Evolutionary conservation across 2,797 vertebrate genomes (phyloP).

Genomic region (Takifugu ocellatus): DNA sequence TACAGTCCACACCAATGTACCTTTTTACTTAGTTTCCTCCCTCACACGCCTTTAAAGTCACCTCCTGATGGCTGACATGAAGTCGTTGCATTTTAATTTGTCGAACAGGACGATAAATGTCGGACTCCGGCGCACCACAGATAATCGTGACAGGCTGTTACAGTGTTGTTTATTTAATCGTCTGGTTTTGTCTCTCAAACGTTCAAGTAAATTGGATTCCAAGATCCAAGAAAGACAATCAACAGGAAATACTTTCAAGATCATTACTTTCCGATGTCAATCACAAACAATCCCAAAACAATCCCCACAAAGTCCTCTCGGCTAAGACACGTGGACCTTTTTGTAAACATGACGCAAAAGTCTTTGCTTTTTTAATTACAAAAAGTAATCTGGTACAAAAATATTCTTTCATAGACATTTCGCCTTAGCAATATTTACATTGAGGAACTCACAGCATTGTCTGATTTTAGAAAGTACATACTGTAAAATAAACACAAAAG

Average conservation of each 20-base stretch:
- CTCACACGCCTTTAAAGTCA: too few relatives aligned
- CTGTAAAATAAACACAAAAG: conserved; percentile 59
- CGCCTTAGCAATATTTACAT: conserved; percentile 66
- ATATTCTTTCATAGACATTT: conserved; percentile 70
- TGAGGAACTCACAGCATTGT: conserved; percentile 67
- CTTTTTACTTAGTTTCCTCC: too few relatives aligned
- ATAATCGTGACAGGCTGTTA: conserved; percentile 28
- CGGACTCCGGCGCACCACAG: background rate
- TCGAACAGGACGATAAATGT: background rate
- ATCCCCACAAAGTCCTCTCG: conserved; percentile 12
- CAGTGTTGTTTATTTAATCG: conserved; percentile 42
- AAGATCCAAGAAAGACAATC: conserved; percentile 69
- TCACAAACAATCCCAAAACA: conserved; percentile 29
- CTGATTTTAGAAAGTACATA: conserved; percentile 66
- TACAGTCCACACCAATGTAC: too few relatives aligned
- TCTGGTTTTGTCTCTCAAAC: conserved; percentile 26
- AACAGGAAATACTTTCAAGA: conserved; percentile 62
- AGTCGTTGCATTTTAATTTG: background rate
- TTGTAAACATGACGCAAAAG: conserved; percentile 78
- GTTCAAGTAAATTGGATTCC: conserved; percentile 72
- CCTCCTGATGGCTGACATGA: background rate
- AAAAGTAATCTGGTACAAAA: conserved; percentile 79
- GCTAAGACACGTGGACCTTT: conserved; percentile 69
- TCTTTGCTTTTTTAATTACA: conserved; percentile 61
- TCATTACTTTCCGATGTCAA: conserved; percentile 34